phyloP scores from a whole-genome alignment of 1,140 invertebrate species.

The Drosophila sulfurigaster region DNA sequence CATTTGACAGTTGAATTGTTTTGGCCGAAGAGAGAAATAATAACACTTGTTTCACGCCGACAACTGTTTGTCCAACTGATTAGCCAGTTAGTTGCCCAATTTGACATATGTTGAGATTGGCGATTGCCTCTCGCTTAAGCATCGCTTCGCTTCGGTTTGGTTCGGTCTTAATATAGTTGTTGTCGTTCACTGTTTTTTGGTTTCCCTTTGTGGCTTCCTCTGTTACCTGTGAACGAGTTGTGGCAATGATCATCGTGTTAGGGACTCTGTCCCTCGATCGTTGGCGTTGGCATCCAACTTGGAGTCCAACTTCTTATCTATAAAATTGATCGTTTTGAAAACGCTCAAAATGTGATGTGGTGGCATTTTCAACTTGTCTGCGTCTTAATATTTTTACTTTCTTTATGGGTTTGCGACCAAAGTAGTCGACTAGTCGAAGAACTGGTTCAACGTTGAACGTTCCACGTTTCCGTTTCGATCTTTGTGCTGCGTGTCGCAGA shows the following conservation, averaged over 20 bases:
- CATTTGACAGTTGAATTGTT: constrained; percentile 75
- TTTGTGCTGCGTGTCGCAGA: constrained; percentile 8
- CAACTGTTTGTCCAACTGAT: constrained; percentile 69
- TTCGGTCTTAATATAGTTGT: constrained; percentile 44
- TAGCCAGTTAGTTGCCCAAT: constrained; percentile 83
- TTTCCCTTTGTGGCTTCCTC: constrained; percentile 23
- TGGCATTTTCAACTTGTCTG: constrained; percentile 85
- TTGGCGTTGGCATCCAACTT: background rate
- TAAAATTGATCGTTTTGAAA: constrained; percentile 84
- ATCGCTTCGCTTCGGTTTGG: background rate
- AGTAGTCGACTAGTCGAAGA: constrained; percentile 54
- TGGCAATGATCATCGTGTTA: constrained; percentile 10
- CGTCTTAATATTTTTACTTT: constrained; percentile 84
- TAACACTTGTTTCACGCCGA: constrained; percentile 70
- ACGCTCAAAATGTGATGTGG: constrained; percentile 84
- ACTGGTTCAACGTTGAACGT: constrained; percentile 64
- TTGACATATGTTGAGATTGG: constrained; percentile 79
- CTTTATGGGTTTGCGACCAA: constrained; percentile 61
- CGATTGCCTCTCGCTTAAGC: constrained; percentile 17
- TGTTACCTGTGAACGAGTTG: constrained; percentile 31
- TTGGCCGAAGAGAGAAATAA: constrained; percentile 64
- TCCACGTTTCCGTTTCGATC: constrained; percentile 11
- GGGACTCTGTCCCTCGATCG: constrained; percentile 1
- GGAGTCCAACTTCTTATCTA: constrained; percentile 64
- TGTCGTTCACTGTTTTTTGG: constrained; percentile 4